These are phyloP conservation scores for Magallana nippona DNA, from an alignment of 2,888 invertebrate species.

Conservation along the genomic window DNA sequence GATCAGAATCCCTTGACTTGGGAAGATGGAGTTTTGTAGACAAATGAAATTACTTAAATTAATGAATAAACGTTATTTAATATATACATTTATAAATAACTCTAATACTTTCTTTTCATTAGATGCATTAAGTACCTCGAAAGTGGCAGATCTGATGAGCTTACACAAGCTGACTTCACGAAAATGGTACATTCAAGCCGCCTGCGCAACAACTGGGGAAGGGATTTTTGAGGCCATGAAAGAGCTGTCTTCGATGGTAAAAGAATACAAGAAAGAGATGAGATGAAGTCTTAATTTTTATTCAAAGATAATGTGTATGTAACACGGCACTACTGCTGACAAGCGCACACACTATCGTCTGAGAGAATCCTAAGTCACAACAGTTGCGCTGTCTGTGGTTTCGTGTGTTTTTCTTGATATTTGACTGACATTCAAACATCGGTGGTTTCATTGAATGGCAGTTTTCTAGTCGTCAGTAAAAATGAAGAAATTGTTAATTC, in stretches of 20 bases:
- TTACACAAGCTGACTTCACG: conserved; percentile 66
- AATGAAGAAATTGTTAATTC: too few relatives aligned
- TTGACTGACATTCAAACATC: too few relatives aligned
- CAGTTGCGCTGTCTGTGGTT: too few relatives aligned
- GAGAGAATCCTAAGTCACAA: too few relatives aligned
- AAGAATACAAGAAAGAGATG: conserved; percentile 64
- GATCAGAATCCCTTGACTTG: too few relatives aligned
- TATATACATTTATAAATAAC: not conserved
- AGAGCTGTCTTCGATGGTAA: conserved; percentile 74
- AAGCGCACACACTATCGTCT: too few relatives aligned
- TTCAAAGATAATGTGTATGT: not conserved
- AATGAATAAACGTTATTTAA: not conserved
- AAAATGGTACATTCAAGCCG: conserved; percentile 78
- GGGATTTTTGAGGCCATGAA: conserved; percentile 78
- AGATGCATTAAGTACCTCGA: conserved; percentile 69
- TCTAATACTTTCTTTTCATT: conserved; percentile 36
- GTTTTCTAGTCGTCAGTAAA: too few relatives aligned
- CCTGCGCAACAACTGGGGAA: conserved; percentile 77
- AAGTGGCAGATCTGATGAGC: conserved; percentile 71
- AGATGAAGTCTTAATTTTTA: not conserved
- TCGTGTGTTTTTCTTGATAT: too few relatives aligned
- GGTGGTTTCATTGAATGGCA: too few relatives aligned
- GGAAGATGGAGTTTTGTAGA: not conserved
- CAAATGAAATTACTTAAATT: not conserved
- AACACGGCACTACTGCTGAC: too few relatives aligned